Evolutionary conservation across 2,113 vertebrate species (phyloP), one percentile per base, ranked within the genome.

Genomic region (Lota lota): DNA sequence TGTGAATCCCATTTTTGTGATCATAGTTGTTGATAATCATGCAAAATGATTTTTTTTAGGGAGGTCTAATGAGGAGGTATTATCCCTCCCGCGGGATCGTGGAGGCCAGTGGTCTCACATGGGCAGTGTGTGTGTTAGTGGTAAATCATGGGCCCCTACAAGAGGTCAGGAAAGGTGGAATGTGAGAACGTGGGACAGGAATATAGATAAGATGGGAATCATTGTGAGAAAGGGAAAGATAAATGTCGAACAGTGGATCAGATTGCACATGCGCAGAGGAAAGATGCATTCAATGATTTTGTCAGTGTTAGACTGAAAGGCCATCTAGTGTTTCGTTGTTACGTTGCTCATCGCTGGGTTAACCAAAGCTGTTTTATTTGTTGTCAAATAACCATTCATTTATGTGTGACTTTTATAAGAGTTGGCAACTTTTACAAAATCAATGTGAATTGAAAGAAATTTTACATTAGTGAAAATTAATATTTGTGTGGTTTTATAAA

Each of bases 401-500:
- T 53, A 61, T 60, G 6, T 22, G 33, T 59, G 63, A 69, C 70
- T 79, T 83, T 79, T 18, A 68, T 77, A 57, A 74, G 67, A 47
- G 66, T 75, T 80, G 70, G 77, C 78, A 71, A 71, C 40, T 22
- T 76, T 77, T 79, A 83, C 77, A 73, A 80, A 65, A 67, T 75
- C 64, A 60, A 69, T 28, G 76, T 85, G 80, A 79, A 79, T 68
- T 72, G 68, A 75, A 62, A 68, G 63, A 72, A 83, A 66, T 58
- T 84, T 76, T 87, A 80, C 77, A 83, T 81, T 71, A 2, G 79
- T 84, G 78, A 86, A 83, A 88, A 76, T 28, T 73, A 80, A 84
- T 77, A 83, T 77, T 83, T 51, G 84, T 85, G 83, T 87, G 88
- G 79, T 88, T 88, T 90, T 91, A 81, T 87, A 89, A 85, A 89